Evolutionary conservation across 2,113 vertebrate genomes (phyloP).

Genomic region (Cynocephalus volans): DNA sequence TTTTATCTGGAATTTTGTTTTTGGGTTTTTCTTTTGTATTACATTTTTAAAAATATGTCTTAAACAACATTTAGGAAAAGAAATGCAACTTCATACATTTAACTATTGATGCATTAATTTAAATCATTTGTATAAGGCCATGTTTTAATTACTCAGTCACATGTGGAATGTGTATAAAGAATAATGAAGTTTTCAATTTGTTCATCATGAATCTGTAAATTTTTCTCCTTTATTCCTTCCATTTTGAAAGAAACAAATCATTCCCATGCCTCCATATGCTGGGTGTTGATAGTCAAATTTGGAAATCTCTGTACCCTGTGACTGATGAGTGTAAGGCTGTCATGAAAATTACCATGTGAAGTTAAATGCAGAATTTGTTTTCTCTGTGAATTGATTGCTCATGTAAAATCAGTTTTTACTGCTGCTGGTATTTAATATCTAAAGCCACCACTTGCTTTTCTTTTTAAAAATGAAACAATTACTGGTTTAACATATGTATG

Average conservation of each 20-base stretch:
- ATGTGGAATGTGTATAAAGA: neutral
- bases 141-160: neutral
- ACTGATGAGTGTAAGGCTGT: constrained; percentile 54
- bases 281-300: constrained; percentile 70
- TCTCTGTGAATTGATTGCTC: constrained; percentile 52
- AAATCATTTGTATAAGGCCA: neutral
- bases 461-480: constrained; percentile 35
- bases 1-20: neutral
- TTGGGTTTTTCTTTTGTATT: neutral
- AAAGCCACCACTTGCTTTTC: constrained; percentile 49
- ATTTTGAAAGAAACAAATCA: constrained; percentile 67
- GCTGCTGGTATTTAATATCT: constrained; percentile 46
- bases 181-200: neutral
- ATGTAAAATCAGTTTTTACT: constrained; percentile 73
- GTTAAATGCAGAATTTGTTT: constrained; percentile 72
- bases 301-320: constrained; percentile 19
- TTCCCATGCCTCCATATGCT: constrained; percentile 51
- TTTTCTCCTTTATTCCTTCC: constrained; percentile 53
- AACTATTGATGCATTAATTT: neutral
- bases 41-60: neutral
- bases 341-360: constrained; percentile 60
- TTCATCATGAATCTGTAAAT: constrained; percentile 46
- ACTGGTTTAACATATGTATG: neutral
- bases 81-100: neutral
- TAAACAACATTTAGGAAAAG: constrained; percentile 27